These are phyloP conservation scores for Anadara kagoshimensis DNA, from an alignment of 1,140 invertebrate genomes.

Conservation along the genomic window DNA sequence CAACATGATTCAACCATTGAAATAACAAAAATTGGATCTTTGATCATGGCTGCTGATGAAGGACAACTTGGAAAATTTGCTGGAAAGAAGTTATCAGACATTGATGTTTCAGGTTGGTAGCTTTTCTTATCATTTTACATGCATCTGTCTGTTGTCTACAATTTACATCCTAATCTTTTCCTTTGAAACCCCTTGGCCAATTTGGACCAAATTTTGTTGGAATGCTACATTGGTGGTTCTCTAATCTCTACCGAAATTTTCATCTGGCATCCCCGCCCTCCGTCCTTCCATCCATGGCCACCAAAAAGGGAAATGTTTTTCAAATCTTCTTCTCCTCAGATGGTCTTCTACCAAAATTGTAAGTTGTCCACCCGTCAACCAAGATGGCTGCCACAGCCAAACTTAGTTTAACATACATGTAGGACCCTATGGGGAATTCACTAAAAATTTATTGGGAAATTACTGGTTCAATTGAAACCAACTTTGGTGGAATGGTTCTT, in stretches of 20 bases:
- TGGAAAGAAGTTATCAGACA: not conserved
- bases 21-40: constrained; percentile 1
- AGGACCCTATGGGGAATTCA: not conserved
- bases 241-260: too few species aligned
- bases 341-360: too few species aligned
- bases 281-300: too few species aligned
- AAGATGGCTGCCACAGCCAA: too few species aligned
- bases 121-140: constrained; percentile 1
- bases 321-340: too few species aligned
- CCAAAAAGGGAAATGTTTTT: too few species aligned
- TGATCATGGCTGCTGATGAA: not conserved
- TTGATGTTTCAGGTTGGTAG: not conserved
- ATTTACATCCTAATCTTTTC: not conserved
- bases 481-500: not conserved
- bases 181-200: constrained; percentile 1
- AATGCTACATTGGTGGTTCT: not conserved
- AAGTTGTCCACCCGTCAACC: too few species aligned
- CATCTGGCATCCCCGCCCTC: too few species aligned
- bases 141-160: not conserved
- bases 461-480: not conserved
- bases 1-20: constrained; percentile 10
- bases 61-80: not conserved
- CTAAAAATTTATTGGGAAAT: not conserved
- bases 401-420: not conserved
- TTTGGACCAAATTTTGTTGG: not conserved